phyloP scores from a whole-genome alignment of 2,113 vertebrate genomes.

The Rhineura floridana region DNA sequence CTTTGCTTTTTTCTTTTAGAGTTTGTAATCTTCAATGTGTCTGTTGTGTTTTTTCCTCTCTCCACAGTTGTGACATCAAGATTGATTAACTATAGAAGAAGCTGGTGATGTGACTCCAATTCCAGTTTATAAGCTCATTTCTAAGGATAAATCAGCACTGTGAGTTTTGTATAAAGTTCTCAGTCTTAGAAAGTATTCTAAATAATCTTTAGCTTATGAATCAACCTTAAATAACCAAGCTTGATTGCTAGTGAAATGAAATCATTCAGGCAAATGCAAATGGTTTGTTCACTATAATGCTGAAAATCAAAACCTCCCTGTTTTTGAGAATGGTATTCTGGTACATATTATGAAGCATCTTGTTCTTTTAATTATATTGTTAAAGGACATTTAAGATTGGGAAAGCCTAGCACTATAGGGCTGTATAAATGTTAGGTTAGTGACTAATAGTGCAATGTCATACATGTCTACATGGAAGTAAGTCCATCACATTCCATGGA shows the following conservation, averaged over 20 bases:
- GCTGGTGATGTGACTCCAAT: constrained; percentile 58
- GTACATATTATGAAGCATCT: not conserved
- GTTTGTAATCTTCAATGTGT: constrained; percentile 51
- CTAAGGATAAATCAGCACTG: constrained; percentile 36
- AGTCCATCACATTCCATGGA: not conserved
- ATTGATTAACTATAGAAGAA: constrained; percentile 55
- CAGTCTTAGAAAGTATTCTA: not conserved
- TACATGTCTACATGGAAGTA: not conserved
- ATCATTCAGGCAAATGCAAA: not conserved
- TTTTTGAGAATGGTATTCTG: accelerated
- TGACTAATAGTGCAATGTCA: not conserved
- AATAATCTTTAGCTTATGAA: not conserved
- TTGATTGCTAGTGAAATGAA: constrained; percentile 23
- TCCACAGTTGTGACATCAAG: constrained; percentile 57
- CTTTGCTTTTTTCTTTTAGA: constrained; percentile 57
- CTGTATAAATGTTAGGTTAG: not conserved
- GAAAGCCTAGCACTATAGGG: not conserved
- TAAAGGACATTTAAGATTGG: constrained; percentile 2
- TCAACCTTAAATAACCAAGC: not conserved
- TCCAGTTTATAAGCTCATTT: constrained; percentile 44
- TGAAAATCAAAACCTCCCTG: not conserved
- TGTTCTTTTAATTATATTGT: accelerated
- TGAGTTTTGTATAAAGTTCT: constrained; percentile 42
- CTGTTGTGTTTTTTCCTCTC: not conserved
- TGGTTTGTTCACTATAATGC: accelerated